A percentile compares a stretch with the other conserved stretches of the same genome.
Evolutionary conservation across 2,888 invertebrate species (phyloP).

Genomic region (Hanleya hanleyi): DNA sequence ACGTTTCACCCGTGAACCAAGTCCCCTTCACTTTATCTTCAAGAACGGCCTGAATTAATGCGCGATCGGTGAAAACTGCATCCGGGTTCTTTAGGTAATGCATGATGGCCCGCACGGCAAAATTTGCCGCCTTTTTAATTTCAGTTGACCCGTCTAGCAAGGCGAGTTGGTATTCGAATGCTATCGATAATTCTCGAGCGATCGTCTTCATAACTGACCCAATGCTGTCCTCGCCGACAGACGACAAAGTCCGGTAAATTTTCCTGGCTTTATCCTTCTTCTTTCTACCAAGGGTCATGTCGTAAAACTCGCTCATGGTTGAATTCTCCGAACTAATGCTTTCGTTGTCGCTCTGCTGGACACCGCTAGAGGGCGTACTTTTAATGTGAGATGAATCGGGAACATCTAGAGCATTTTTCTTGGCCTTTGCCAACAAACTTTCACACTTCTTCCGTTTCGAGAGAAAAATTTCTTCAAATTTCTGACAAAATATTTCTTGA

Average conservation of each 20-base stretch:
- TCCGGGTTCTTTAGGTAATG: slow-evolving; percentile 4
- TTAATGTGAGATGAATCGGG: too few relatives aligned
- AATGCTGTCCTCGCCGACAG: background rate
- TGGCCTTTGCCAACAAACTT: background rate
- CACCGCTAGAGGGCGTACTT: background rate
- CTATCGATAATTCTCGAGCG: background rate
- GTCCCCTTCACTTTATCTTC: background rate
- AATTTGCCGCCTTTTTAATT: background rate
- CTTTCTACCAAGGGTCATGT: background rate
- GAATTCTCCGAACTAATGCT: background rate
- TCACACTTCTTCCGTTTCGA: background rate
- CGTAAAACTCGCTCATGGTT: background rate
- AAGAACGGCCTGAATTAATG: background rate
- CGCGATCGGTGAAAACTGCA: background rate
- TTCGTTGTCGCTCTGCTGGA: background rate
- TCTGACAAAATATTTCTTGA: background rate
- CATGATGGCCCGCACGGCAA: background rate
- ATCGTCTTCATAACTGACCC: background rate
- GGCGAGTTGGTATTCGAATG: slow-evolving; percentile 5
- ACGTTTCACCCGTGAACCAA: background rate
- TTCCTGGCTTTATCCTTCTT: background rate
- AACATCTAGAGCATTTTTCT: background rate
- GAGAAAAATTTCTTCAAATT: background rate
- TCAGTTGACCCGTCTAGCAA: background rate
- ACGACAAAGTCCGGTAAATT: background rate